A percentile compares a stretch with the other conserved stretches of the same genome.
These are phyloP conservation scores for Mergus octosetaceus DNA, from an alignment of 2,797 vertebrate species.

Conservation along the genomic window DNA sequence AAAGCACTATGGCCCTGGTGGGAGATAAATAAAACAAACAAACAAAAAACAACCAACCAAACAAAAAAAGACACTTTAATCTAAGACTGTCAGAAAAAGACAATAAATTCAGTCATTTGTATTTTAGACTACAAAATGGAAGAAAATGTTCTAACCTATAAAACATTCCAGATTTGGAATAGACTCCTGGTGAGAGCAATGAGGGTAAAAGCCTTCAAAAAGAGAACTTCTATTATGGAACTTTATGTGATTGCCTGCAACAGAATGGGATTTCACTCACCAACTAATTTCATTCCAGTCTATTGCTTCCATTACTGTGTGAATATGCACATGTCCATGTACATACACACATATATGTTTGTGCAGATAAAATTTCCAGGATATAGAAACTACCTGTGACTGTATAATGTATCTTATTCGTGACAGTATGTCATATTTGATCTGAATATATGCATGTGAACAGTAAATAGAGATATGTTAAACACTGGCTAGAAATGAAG, in stretches of 20 bases:
- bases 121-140: not conserved
- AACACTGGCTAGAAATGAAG: not conserved
- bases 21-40: not conserved
- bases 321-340: not conserved
- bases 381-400: not conserved
- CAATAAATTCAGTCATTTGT: not conserved
- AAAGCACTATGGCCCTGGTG: not conserved
- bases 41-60: too few relatives aligned
- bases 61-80: not conserved
- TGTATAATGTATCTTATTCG: not conserved
- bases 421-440: not conserved
- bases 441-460: not conserved
- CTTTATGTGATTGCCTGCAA: not conserved
- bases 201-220: not conserved
- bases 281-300: not conserved
- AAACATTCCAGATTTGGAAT: not conserved
- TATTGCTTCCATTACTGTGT: not conserved
- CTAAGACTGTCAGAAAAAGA: not conserved
- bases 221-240: not conserved
- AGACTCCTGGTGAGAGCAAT: not conserved
- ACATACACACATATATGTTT: not conserved
- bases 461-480: not conserved
- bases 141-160: not conserved
- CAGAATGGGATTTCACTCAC: not conserved
- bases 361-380: not conserved